Evolutionary conservation across 1,140 invertebrate species (phyloP).

Genomic region (Drosophila kohkoa): DNA sequence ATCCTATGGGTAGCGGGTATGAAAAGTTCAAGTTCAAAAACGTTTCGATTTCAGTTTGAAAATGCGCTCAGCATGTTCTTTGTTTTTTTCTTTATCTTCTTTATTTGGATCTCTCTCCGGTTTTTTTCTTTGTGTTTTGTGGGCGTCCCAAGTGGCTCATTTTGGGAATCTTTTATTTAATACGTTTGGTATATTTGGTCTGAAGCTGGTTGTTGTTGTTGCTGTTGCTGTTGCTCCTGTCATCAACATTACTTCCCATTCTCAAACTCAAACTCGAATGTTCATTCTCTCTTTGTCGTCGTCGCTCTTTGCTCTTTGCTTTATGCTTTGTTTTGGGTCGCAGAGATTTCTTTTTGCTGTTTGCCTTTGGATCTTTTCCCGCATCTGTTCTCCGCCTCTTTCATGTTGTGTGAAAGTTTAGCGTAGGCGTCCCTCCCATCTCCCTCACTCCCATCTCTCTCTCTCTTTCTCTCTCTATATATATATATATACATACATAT

Average conservation of each 20-base stretch:
- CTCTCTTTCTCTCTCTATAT: neutral
- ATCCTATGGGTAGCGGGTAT: too few species aligned
- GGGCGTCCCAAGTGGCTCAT: conserved; percentile 49
- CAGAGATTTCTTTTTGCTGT: conserved; percentile 27
- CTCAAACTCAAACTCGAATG: too few species aligned
- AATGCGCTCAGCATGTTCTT: neutral
- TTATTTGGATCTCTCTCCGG: conserved; percentile 6
- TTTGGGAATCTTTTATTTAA: conserved; percentile 11
- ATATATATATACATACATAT: neutral
- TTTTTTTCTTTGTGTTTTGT: conserved; percentile 20
- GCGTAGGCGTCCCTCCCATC: conserved; percentile 41
- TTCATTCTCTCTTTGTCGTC: conserved; percentile 1
- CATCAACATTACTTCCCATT: neutral
- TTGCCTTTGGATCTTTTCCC: conserved; percentile 37
- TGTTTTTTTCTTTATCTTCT: neutral
- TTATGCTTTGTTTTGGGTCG: conserved; percentile 7
- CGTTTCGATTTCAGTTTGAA: conserved; percentile 46
- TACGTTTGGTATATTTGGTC: neutral
- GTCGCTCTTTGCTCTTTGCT: neutral
- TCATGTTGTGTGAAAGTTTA: conserved; percentile 59
- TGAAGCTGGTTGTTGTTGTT: neutral
- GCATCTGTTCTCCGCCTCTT: conserved; percentile 16
- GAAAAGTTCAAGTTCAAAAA: conserved; percentile 71
- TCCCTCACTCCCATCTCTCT: too few species aligned
- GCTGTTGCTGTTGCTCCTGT: neutral